phyloP scores from a whole-genome alignment of 1,140 invertebrate genomes.

The Diorhabda elongata region DNA sequence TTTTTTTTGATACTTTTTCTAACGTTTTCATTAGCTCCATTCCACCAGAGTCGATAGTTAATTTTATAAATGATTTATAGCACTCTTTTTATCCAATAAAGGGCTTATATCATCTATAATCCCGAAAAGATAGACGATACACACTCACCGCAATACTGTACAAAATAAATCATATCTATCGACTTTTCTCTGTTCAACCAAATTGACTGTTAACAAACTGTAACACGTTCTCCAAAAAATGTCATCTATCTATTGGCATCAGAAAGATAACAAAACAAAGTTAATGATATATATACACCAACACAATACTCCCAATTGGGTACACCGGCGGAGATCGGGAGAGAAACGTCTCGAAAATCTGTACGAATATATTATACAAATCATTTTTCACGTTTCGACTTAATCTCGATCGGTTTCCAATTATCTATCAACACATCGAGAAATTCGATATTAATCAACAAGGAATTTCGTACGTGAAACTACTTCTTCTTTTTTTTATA shows the following conservation, averaged over 20 bases:
- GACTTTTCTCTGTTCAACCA: not conserved
- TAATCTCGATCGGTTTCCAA: too few species aligned
- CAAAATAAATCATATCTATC: not conserved
- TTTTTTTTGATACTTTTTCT: not conserved
- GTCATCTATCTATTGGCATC: not conserved
- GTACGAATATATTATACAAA: too few species aligned
- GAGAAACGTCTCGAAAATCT: not conserved
- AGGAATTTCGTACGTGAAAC: too few species aligned
- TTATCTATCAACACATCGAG: too few species aligned
- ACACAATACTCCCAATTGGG: not conserved
- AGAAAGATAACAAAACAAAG: conserved; percentile 3
- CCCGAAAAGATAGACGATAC: not conserved
- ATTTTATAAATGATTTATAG: conserved; percentile 3
- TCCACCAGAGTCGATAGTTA: not conserved
- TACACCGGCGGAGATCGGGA: not conserved
- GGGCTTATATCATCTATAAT: not conserved
- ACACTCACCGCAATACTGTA: not conserved
- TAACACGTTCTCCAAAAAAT: not conserved
- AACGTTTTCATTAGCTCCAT: not conserved
- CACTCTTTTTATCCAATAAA: not conserved
- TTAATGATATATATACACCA: not conserved
- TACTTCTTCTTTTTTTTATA: too few species aligned
- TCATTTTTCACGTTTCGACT: too few species aligned
- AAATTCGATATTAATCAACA: too few species aligned
- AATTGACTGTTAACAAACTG: conserved; percentile 2